Percentiles rank a stretch among this genome's conserved stretches.
phyloP scores from a whole-genome alignment of 2,888 invertebrate genomes.

The Celastrina argiolus region DNA sequence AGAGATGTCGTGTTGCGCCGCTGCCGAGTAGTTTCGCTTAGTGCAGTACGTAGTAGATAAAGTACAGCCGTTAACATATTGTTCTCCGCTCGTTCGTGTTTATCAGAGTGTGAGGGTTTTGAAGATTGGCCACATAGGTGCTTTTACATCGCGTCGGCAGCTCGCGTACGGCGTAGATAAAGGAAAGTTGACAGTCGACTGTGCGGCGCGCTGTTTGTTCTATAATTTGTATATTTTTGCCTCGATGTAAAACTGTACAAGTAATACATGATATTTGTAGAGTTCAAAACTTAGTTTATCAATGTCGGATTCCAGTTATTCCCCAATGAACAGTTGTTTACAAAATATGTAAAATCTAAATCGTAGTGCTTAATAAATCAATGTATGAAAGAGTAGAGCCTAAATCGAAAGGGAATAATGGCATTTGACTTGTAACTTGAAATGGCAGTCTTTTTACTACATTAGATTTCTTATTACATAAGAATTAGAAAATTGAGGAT shows the following conservation, averaged over 20 bases:
- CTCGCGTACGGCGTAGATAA: not conserved
- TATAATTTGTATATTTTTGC: not conserved
- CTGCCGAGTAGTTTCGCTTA: too few species aligned
- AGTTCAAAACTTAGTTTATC: too few species aligned
- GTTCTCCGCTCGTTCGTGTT: slow-evolving; percentile 1
- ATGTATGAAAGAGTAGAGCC: too few species aligned
- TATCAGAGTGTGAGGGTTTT: slow-evolving; percentile 19
- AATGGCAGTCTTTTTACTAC: too few species aligned
- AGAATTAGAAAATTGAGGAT: not conserved
- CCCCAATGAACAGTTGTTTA: not conserved
- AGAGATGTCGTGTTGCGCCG: too few species aligned
- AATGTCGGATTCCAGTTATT: too few species aligned
- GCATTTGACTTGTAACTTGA: not conserved
- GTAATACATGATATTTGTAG: not conserved
- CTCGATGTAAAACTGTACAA: not conserved
- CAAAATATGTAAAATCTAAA: too few species aligned
- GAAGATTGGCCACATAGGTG: not conserved
- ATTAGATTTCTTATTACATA: not conserved
- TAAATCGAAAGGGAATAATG: not conserved
- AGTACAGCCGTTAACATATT: not conserved
- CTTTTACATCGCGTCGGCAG: slow-evolving; percentile 1
- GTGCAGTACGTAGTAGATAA: not conserved
- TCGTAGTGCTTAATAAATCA: too few species aligned
- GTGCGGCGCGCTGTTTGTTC: not conserved
- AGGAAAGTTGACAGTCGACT: slow-evolving; percentile 1